These are phyloP conservation scores for Catocala sponsa DNA, from an alignment of 2,888 invertebrate genomes.

Conservation along the genomic window DNA sequence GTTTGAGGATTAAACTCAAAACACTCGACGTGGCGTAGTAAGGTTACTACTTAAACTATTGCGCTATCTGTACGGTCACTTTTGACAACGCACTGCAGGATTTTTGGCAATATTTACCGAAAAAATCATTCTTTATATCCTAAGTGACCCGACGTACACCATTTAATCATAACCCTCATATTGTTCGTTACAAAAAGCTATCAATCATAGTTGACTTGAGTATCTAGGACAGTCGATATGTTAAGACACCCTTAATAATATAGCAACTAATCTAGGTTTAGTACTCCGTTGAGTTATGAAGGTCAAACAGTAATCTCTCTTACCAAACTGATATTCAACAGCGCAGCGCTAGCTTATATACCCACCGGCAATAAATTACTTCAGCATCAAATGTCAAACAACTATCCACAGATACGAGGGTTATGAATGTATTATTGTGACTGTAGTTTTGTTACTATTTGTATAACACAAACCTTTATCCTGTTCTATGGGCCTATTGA, in stretches of 20 bases:
- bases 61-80: too few species aligned
- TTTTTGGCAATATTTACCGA: too few species aligned
- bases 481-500: conserved; percentile 36
- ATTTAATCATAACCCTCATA: too few species aligned
- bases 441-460: conserved; percentile 27
- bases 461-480: conserved; percentile 46
- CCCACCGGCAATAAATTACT: not conserved
- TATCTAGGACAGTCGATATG: not conserved
- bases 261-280: not conserved
- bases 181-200: too few species aligned
- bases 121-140: too few species aligned
- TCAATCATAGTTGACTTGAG: too few species aligned
- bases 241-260: not conserved
- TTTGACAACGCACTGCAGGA: too few species aligned
- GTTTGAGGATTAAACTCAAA: too few species aligned
- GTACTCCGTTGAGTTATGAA: not conserved
- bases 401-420: not conserved
- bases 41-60: too few species aligned
- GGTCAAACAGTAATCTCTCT: not conserved
- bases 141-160: too few species aligned
- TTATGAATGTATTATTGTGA: not conserved
- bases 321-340: not conserved
- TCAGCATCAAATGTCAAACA: not conserved
- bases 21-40: too few species aligned
- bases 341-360: not conserved